phyloP scores from a whole-genome alignment of 2,888 invertebrate species.

The Euzophera pinguis region DNA sequence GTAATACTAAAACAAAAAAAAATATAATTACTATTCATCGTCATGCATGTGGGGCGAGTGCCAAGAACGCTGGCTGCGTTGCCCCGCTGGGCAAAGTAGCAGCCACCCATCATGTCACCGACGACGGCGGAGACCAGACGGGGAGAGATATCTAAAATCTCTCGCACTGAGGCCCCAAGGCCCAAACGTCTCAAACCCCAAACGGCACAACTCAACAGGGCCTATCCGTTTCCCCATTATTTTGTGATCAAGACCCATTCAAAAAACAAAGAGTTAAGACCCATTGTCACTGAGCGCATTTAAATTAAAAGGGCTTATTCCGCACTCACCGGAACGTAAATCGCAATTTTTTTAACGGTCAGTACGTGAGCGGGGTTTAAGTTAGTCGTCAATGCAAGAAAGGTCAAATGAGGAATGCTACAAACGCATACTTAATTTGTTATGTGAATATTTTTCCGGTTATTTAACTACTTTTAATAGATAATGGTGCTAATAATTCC shows the following conservation, averaged over 20 bases:
- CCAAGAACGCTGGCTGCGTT: too few relatives aligned
- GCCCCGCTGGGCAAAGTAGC: too few relatives aligned
- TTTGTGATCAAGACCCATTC: not conserved
- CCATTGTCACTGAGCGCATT: slow-evolving; percentile 14
- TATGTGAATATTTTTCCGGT: not conserved
- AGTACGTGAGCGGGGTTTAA: slow-evolving; percentile 13
- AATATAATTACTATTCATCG: too few relatives aligned
- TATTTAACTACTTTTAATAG: not conserved
- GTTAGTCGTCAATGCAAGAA: slow-evolving; percentile 9
- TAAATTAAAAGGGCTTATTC: slow-evolving; percentile 14
- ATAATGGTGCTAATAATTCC: too few relatives aligned
- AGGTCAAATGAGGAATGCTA: slow-evolving; percentile 9
- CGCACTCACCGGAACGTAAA: slow-evolving; percentile 9
- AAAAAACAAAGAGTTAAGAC: slow-evolving; percentile 11
- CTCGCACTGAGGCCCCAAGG: too few relatives aligned
- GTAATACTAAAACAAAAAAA: too few relatives aligned
- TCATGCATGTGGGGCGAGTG: too few relatives aligned
- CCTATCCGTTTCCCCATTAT: not conserved
- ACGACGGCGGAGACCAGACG: too few relatives aligned
- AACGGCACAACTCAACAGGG: too few relatives aligned
- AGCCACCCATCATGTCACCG: too few relatives aligned
- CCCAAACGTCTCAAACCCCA: too few relatives aligned
- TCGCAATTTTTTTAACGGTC: slow-evolving; percentile 12
- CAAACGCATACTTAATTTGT: not conserved
- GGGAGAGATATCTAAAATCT: too few relatives aligned